Base-by-base conservation (phyloP, 2,113 vertebrate species). In the Silurus meridionalis region DNA sequence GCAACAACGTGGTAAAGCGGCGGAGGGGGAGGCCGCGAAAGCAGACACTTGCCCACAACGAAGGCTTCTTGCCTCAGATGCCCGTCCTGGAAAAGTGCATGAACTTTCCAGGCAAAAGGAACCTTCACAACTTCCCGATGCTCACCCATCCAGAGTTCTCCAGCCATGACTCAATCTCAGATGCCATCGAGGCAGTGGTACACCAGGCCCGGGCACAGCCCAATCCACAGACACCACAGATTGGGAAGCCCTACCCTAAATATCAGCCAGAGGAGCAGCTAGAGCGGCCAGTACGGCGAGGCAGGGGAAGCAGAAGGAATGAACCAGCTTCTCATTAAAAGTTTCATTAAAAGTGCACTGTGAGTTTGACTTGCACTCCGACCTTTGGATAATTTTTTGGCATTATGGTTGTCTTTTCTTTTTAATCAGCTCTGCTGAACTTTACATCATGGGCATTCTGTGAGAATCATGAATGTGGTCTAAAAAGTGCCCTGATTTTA, bases 1-100 rank as follows among this genome's bases (percentile, higher is more conserved):
- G 98, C 94, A 99, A 99, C 95, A 99, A 99, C 90, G 97, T 99
- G 67, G 95, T 99, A 87, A 99, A 99, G 94, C 96, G 98, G 89
- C 91, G 96, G 55, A 94, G 97, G 17, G 98, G 98, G 2, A 95
- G 97, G 72, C 98, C 98, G 77, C 94, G 97, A 64, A 99, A 99
- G 90, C 97, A 98, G 89, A 96, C 97, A 4, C 81, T 94, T 66
- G 93, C 91, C 28, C 95, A 94, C 0, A 96, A 96, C 21, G 85
- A 91, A 72, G 85, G 86, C 88, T 94, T 95, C 92, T 93, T 94
- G 94, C 96, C 96, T 92, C 96, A 96, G 93, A 99, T 99, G 97
- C 98, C 97, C 0, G 93, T 99, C 91, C 94, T 99, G 94, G 98
- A 99, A 91, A 97, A 98, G 90, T 98, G 97, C 4, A 90, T 97